Evolutionary conservation across 2,113 vertebrate genomes (phyloP).

Genomic region (Thamnophis sirtalis): DNA sequence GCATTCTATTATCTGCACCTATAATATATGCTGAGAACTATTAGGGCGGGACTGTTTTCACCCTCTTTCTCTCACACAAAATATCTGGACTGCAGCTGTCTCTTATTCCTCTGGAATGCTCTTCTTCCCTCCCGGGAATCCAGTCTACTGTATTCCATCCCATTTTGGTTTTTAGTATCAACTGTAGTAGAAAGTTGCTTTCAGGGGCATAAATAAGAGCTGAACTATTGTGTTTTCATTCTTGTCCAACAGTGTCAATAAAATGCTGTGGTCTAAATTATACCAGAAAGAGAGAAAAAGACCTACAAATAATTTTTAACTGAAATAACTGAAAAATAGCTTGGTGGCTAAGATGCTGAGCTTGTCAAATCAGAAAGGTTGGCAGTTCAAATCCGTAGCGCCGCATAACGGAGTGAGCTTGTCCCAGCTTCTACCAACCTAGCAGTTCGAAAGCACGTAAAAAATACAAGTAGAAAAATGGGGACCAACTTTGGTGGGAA

Average conservation of each 20-base stretch:
- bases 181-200: neutral
- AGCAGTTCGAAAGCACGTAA: no score
- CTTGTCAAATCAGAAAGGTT: no score
- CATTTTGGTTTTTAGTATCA: neutral
- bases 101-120: neutral
- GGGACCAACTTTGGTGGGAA: no score
- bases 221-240: neutral
- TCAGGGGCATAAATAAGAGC: neutral
- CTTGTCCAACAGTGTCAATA: no score
- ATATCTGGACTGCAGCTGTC: neutral
- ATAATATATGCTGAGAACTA: neutral
- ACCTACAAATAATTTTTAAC: neutral
- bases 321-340: neutral
- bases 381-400: no score
- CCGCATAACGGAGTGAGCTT: no score
- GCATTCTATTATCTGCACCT: neutral
- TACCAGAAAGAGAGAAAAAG: neutral
- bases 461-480: no score
- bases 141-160: neutral
- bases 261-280: neutral
- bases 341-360: no score
- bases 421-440: no score
- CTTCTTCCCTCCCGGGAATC: neutral
- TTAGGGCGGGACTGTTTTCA: neutral
- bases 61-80: neutral